Conservation (phyloP, 2,113 vertebrate genomes). For the Cyphomyrus discorhynchus region DNA sequence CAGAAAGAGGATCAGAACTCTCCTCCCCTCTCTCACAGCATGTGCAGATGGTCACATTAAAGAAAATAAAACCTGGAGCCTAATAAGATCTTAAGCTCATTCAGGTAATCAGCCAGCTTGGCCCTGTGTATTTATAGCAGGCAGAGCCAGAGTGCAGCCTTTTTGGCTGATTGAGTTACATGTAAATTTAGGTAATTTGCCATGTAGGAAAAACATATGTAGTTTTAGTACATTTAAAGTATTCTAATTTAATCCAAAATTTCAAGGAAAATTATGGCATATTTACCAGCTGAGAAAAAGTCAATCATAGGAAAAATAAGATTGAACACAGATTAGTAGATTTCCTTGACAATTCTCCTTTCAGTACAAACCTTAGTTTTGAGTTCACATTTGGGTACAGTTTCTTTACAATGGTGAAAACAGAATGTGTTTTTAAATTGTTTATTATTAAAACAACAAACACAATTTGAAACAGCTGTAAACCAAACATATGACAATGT, state of each 20-base stretch:
- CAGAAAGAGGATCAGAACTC: constrained; percentile 51
- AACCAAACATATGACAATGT: not conserved
- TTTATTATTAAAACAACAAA: not conserved
- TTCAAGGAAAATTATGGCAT: not conserved
- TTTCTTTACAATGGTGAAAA: not conserved
- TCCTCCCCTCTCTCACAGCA: constrained; percentile 28
- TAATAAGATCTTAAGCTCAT: constrained; percentile 80
- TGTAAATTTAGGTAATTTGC: not conserved
- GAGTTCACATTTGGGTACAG: not conserved
- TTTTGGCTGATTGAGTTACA: not conserved
- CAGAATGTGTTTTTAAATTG: not conserved
- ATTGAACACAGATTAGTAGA: not conserved
- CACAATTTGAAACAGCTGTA: not conserved
- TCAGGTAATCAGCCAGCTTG: constrained; percentile 66
- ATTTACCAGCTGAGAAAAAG: not conserved
- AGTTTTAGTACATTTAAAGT: not conserved
- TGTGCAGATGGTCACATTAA: constrained; percentile 72
- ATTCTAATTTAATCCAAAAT: not conserved
- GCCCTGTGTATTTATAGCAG: constrained; percentile 41
- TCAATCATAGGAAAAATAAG: not conserved
- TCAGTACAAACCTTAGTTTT: not conserved
- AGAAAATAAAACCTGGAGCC: constrained; percentile 36
- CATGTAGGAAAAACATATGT: not conserved
- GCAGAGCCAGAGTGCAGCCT: constrained; percentile 16
- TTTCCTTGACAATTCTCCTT: not conserved